Base-by-base conservation (phyloP, 1,140 invertebrate genomes). In the Tribolium castaneum region DNA sequence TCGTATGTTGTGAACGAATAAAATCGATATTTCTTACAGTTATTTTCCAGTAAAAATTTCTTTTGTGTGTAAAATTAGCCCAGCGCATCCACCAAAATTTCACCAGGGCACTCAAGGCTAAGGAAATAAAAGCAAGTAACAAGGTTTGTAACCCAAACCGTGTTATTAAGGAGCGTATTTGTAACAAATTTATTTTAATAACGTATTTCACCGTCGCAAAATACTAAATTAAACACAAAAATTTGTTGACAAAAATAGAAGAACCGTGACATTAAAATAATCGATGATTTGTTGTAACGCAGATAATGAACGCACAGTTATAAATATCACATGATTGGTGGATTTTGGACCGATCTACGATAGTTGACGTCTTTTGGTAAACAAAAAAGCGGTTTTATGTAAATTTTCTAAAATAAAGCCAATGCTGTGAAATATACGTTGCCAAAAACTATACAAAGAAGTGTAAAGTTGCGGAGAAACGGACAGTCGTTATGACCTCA, bases 231-330 rank as follows among this genome's bases (percentile, higher is more conserved):
- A 54, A 14, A 14, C 6, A 56, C 4, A 52, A 9, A 45, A 39
- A 51, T 4, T 52, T 52, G 51, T 52, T 45, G 13, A 16, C 16
- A 13, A 52, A 59, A 59, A 59, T 19, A 59, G 19, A 59, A n/a
- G 10, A 59, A 25, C 54, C 14, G 10, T 59, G 54, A 59, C 54
- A 59, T 30, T 59, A 22, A 59, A 59, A 59, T 59, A 25, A 59
- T 52, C 50, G 50, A 51, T 51, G n/a, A 14, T 51, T 51, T 51
- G 6, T 12, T 51, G 16, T 19, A 52, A 16, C 51, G 10, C 13
- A 14, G 52, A 9, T 25, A 9, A 45, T 45, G n/a, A 45, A 45
- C 2, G n/a, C 39, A 9, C 0, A 2, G 2, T 45, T 45, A 45
- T 45, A 9, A 45, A 45, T 45, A 45, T 45, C 39, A 10, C 7